A percentile compares a stretch with the other conserved stretches of the same genome.
Evolutionary conservation across 1,140 invertebrate species (phyloP).

Genomic region (Lutraria rhynchaena): DNA sequence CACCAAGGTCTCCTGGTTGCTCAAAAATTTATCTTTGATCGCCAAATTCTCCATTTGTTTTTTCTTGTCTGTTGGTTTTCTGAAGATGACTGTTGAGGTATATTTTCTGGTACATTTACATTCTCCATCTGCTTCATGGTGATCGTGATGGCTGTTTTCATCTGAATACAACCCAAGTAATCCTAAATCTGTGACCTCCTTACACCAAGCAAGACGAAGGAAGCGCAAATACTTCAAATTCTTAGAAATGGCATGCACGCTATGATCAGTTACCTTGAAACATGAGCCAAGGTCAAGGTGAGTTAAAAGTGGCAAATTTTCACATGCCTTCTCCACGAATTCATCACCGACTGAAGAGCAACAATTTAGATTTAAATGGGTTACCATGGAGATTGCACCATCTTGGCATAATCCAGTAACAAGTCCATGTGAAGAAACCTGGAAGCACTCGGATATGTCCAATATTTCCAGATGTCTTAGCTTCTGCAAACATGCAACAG

Average conservation of each 20-base stretch:
- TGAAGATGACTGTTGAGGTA: conserved; percentile 67
- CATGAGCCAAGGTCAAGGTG: conserved; percentile 87
- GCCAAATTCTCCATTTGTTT: conserved; percentile 83
- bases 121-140: conserved; percentile 56
- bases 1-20: conserved; percentile 75
- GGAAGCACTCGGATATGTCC: conserved; percentile 87
- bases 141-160: conserved; percentile 50
- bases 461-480: conserved; percentile 84
- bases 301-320: conserved; percentile 83
- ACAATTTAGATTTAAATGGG: conserved; percentile 85
- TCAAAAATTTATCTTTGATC: conserved; percentile 75
- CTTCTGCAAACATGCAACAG: conserved; percentile 84
- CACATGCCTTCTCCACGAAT: conserved; percentile 81
- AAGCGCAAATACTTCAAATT: conserved; percentile 85
- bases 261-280: conserved; percentile 86
- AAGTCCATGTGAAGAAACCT: conserved; percentile 86
- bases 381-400: conserved; percentile 83
- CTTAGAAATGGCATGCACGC: conserved; percentile 84
- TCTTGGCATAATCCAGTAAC: conserved; percentile 80
- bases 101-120: conserved; percentile 69
- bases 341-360: conserved; percentile 85
- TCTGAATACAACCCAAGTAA: conserved; percentile 81
- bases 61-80: conserved; percentile 70
- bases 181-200: conserved; percentile 87
- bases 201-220: conserved; percentile 86